phyloP scores from a whole-genome alignment of 2,888 invertebrate species.

The Drosophila helvetica region DNA sequence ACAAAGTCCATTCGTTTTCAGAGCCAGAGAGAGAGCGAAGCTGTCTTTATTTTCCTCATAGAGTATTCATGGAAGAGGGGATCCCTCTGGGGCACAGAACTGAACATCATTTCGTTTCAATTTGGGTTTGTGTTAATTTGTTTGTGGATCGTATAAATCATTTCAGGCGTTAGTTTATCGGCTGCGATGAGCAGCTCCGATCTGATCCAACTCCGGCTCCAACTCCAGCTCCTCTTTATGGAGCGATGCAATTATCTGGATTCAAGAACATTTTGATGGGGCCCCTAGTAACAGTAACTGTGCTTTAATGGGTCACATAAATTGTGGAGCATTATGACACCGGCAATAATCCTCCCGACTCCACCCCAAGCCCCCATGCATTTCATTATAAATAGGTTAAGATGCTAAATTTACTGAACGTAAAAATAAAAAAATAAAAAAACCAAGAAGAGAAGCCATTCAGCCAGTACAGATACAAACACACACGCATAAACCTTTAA shows the following conservation, averaged over 20 bases:
- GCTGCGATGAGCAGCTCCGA: constrained; percentile 16
- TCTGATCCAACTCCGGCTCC: too few species aligned
- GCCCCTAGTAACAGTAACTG: constrained; percentile 60
- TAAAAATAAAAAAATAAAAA: constrained; percentile 43
- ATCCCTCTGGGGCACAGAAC: constrained; percentile 24
- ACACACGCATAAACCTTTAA: constrained; percentile 74
- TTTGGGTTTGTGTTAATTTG: constrained; percentile 44
- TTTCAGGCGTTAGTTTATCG: constrained; percentile 55
- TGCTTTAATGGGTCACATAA: constrained; percentile 69
- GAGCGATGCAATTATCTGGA: constrained; percentile 61
- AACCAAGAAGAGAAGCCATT: constrained; percentile 25
- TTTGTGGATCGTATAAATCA: constrained; percentile 36
- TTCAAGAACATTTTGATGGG: constrained; percentile 49
- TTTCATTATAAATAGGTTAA: constrained; percentile 80
- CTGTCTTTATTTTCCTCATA: neutral
- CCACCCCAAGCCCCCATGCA: constrained; percentile 46
- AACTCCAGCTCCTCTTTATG: neutral
- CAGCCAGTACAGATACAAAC: constrained; percentile 7
- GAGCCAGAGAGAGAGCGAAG: neutral
- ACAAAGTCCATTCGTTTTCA: neutral
- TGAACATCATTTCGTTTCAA: constrained; percentile 43
- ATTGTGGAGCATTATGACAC: constrained; percentile 61
- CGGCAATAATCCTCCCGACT: constrained; percentile 43
- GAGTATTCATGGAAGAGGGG: too few species aligned
- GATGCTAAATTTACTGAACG: constrained; percentile 71